Base-by-base conservation (phyloP, 2,113 vertebrate genomes). In the Aptenodytes forsteri region DNA sequence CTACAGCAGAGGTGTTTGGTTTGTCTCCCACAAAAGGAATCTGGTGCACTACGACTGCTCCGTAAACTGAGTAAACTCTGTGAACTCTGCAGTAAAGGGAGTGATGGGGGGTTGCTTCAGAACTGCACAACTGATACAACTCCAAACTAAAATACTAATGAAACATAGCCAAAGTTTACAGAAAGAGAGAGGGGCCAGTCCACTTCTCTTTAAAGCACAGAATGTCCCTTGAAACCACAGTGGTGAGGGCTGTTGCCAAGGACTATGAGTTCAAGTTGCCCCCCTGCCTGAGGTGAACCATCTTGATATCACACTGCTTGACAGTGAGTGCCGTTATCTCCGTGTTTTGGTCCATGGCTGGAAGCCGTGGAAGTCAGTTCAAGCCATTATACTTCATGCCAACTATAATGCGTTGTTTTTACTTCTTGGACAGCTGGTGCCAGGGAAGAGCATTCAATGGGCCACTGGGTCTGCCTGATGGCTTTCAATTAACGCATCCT, bases 81-180 rank as follows among this genome's bases (percentile, higher is more conserved):
- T 7, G 49, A 93, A 38, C 92, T 79, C 66, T 82, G 71, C 2
- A 18, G 55, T 21, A 13, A 67, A 36, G 38, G 50, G 22, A 69
- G 34, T 1, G 2, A 19, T 32, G 52, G 34, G 17, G 34, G 3
- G 2, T 9, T 46, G 27, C 25, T 95, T 56, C 86, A 36, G 0
- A 71, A 50, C 50, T 7, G 27, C 50, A 18, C 11, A 32, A 47
- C 40, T 72, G 32, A 42, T 42, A 42, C 42, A 42, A 42, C 50
- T 94, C 75, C 70, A 88, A 86, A 83, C 82, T 83, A 77, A 86
- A 95, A 90, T 34, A 18, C 47, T 72, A 54, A 3, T 22, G 56
- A n/a, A 78, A n/a, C 3, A 2, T 44, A 71, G 56, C 29, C 73
- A 88, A 8, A 19, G 8, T 47, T 78, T 67, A 46, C n/a, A 76